phyloP scores from a whole-genome alignment of 2,113 vertebrate genomes.

The Spizaetus ornatus region DNA sequence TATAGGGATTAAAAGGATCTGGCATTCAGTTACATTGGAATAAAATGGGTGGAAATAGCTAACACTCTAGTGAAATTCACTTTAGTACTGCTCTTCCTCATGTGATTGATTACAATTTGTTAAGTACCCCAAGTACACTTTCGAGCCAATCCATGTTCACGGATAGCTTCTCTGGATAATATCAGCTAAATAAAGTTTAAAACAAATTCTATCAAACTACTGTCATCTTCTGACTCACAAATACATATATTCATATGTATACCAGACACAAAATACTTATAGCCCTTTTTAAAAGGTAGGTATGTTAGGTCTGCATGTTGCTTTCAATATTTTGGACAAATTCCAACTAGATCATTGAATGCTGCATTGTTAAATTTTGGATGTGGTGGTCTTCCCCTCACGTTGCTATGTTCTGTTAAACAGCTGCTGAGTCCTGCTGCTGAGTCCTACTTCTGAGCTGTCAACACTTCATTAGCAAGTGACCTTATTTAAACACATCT shows the following conservation, averaged over 20 bases:
- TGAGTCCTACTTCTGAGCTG: not conserved
- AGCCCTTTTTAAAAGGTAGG: not conserved
- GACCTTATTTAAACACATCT: not conserved
- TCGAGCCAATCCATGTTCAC: not conserved
- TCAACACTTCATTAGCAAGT: not conserved
- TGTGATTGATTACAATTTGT: not conserved
- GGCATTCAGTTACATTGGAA: not conserved
- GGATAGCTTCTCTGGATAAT: not conserved
- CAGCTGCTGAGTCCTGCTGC: not conserved
- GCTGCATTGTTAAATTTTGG: not conserved
- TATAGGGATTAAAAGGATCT: not conserved
- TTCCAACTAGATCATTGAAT: not conserved
- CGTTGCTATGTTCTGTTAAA: not conserved
- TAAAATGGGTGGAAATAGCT: not conserved
- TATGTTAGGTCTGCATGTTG: not conserved
- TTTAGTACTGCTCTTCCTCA: not conserved
- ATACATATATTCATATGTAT: not conserved
- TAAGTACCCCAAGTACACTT: not conserved
- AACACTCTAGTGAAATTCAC: not conserved
- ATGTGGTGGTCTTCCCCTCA: not conserved
- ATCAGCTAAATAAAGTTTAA: not conserved
- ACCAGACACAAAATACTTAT: not conserved
- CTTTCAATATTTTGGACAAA: not conserved
- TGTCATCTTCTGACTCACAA: not conserved
- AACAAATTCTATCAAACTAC: not conserved